Evolutionary conservation across 1,140 invertebrate species (phyloP).

Genomic region (Caenorhabditis tropicalis): DNA sequence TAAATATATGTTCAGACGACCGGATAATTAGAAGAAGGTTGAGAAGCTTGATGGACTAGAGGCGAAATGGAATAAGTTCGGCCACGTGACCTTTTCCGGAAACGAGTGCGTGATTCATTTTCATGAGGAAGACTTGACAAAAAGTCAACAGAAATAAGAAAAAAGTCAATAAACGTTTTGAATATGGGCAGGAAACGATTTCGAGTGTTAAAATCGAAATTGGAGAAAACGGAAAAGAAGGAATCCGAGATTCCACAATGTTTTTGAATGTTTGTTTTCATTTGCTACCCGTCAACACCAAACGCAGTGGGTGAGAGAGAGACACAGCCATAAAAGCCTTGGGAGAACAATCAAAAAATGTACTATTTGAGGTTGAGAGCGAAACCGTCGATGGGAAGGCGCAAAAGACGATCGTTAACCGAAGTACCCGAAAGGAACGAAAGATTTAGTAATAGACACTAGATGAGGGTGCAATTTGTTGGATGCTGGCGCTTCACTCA

Average conservation of each 20-base stretch:
- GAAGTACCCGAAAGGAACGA: not conserved
- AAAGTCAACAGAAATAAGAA: conserved; percentile 17
- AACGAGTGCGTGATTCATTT: not conserved
- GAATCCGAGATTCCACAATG: not conserved
- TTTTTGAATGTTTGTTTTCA: conserved; percentile 36
- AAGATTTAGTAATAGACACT: not conserved
- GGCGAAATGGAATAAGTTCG: not conserved
- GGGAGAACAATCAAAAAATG: not conserved
- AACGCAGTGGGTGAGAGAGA: not conserved
- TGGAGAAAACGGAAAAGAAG: not conserved
- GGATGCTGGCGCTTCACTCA: conserved; percentile 11
- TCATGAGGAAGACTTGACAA: not conserved
- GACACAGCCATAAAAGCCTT: not conserved
- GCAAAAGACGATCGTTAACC: conserved; percentile 21
- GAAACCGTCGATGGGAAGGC: not conserved
- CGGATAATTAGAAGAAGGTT: too few relatives aligned
- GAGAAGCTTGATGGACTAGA: not conserved
- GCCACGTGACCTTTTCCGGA: conserved; percentile 15
- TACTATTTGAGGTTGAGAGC: not conserved
- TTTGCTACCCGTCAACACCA: not conserved
- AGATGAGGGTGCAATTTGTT: not conserved
- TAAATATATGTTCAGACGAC: too few relatives aligned
- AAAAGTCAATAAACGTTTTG: not conserved
- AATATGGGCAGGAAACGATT: not conserved
- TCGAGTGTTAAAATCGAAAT: conserved; percentile 3